Base-by-base conservation (phyloP, 2,888 invertebrate genomes). In the Hyles lineata region DNA sequence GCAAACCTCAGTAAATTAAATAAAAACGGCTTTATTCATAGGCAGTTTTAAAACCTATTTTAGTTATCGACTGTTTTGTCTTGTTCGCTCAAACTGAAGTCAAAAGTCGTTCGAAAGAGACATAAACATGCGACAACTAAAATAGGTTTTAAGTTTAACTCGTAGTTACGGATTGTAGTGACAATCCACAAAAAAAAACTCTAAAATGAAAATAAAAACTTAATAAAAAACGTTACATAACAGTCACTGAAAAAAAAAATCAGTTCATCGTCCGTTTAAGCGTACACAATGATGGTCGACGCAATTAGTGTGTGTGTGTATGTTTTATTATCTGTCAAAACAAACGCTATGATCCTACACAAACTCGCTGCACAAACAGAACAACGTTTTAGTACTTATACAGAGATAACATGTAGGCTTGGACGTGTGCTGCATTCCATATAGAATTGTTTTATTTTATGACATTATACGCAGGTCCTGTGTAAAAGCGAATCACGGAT, bases 341-440 rank as follows among this genome's bases (percentile, higher is more conserved):
- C 74, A 80, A 79, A 82, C 77, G 62, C 23, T 72, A 74, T 78
- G 77, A 78, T 79, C 77, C 75, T 79, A 69, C 72, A 77, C 78
- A 78, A 79, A 77, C 73, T 58, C 50, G 61, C 71, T 52, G 52
- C 25, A 32, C 21, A 72, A 63, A 63, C 62, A 52, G 62, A 15
- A 61, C 60, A 63, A 35, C 35, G 32, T 63, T 63, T 63, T 63
- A n/a, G 63, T 35, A 60, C 60, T 60, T 60, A 60, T 15, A 17
- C 17, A 25, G 25, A 25, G 25, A 25, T 23, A 25, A 60, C 15
- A 17, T 23, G 25, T 29, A 25, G 15, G 60, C 25, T 25, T 17
- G 60, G 17, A 55, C 6, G 0, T n/a, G n/a, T n/a, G 0, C n/a
- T 69, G 72, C 61, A 72, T 58, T 73, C 61, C 50, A 29, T n/a